Evolutionary conservation across 2,888 invertebrate genomes (phyloP).

Genomic region (Zootermopsis nevadensis): DNA sequence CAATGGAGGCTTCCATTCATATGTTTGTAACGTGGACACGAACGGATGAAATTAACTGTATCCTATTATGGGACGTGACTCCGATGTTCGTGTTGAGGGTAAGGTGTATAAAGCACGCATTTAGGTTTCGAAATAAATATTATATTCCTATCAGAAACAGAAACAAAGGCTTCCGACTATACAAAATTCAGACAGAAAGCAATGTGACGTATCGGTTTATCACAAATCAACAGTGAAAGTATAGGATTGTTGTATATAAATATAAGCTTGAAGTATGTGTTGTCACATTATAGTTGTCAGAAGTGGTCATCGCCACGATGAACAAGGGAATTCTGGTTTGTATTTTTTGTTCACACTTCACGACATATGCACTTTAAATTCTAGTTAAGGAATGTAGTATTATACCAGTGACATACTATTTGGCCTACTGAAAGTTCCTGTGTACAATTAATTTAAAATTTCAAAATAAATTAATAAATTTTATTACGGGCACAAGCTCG

Average conservation of each 20-base stretch:
- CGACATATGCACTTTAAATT: too few species aligned
- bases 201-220: background rate
- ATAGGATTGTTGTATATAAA: background rate
- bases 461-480: too few species aligned
- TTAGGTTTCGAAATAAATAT: constrained; percentile 3
- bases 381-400: too few species aligned
- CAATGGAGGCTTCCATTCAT: background rate
- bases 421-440: too few species aligned
- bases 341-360: background rate
- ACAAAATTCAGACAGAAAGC: background rate
- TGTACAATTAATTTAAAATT: too few species aligned
- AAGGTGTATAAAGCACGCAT: background rate
- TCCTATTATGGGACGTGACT: background rate
- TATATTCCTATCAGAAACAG: constrained; percentile 17
- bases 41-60: background rate
- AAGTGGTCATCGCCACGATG: background rate
- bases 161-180: background rate
- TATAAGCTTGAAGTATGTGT: background rate
- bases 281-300: background rate
- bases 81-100: background rate
- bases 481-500: too few species aligned
- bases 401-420: too few species aligned
- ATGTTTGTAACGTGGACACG: background rate
- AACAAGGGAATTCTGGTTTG: background rate
- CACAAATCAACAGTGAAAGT: constrained; percentile 8